Conservation (phyloP, 2,797 vertebrate genomes). For the Chrosomus eos region DNA sequence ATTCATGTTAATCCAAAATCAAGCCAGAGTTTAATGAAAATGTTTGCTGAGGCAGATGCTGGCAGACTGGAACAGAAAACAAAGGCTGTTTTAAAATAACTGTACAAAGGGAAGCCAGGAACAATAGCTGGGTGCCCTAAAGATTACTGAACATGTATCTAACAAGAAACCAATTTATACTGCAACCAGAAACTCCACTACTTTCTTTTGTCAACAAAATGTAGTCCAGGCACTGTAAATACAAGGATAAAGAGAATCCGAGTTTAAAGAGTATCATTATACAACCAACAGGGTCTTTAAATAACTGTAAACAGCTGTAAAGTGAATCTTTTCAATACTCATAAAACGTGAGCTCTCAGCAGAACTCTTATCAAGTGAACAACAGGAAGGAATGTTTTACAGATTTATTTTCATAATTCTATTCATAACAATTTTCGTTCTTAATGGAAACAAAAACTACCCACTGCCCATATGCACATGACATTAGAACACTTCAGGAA, state of each 20-base stretch:
- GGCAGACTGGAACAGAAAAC: slow-evolving; percentile 45
- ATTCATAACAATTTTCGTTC: neutral
- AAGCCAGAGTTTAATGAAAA: slow-evolving; percentile 56
- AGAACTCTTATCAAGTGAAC: neutral
- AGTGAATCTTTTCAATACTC: slow-evolving; percentile 4
- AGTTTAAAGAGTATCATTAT: slow-evolving; percentile 18
- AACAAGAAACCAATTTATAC: slow-evolving; percentile 48
- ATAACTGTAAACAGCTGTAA: slow-evolving; percentile 13
- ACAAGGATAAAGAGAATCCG: slow-evolving; percentile 3
- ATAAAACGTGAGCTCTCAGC: neutral
- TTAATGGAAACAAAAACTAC: neutral
- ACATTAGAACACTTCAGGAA: slow-evolving; percentile 45
- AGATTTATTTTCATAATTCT: neutral
- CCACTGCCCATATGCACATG: slow-evolving; percentile 17
- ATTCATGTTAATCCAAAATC: slow-evolving; percentile 67
- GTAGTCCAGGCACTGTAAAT: slow-evolving; percentile 15
- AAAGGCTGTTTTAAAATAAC: slow-evolving; percentile 22
- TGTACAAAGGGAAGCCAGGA: slow-evolving; percentile 16
- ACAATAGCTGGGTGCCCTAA: slow-evolving; percentile 37
- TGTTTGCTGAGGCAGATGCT: slow-evolving; percentile 50
- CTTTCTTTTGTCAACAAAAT: slow-evolving; percentile 32
- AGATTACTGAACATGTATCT: slow-evolving; percentile 47
- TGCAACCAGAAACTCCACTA: slow-evolving; percentile 7
- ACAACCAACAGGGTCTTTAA: neutral
- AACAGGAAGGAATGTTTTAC: neutral